These are phyloP conservation scores for Myotis pilosus DNA, from an alignment of 2,797 vertebrate genomes.

Conservation along the genomic window DNA sequence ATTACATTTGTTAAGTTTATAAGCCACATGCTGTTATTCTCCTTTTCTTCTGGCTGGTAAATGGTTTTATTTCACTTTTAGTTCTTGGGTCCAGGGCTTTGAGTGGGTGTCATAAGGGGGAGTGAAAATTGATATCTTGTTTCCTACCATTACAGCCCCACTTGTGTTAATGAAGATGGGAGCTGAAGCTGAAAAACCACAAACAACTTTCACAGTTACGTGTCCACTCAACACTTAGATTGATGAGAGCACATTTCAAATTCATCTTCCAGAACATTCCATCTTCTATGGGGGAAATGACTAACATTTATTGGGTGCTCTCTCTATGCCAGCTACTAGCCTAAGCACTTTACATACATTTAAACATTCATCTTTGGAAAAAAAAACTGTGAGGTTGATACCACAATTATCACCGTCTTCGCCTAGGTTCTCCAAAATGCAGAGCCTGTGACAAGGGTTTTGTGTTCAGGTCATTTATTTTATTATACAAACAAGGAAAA, in stretches of 20 bases:
- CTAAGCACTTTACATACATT: not conserved
- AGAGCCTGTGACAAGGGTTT: not conserved
- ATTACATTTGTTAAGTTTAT: constrained; percentile 82
- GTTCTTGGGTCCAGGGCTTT: constrained; percentile 69
- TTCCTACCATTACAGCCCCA: constrained; percentile 39
- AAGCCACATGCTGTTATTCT: constrained; percentile 77
- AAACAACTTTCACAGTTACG: constrained; percentile 77
- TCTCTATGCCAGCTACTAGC: not conserved
- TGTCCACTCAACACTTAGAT: constrained; percentile 76
- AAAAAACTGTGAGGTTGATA: not conserved
- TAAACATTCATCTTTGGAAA: not conserved
- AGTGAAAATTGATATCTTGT: constrained; percentile 59
- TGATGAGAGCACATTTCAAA: constrained; percentile 75
- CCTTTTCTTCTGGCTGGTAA: constrained; percentile 77
- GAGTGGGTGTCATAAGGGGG: constrained; percentile 61
- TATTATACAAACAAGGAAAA: not conserved
- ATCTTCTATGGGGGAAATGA: constrained; percentile 63
- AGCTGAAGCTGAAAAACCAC: constrained; percentile 72
- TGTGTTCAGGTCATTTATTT: not conserved
- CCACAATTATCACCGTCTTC: not conserved
- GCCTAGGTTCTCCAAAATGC: not conserved
- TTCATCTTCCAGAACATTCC: constrained; percentile 78
- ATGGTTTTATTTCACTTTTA: constrained; percentile 77
- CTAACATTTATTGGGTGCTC: constrained; percentile 9
- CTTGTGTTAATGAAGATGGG: constrained; percentile 79